phyloP scores from a whole-genome alignment of 2,888 invertebrate genomes.

The Apomyelois bistriatella region DNA sequence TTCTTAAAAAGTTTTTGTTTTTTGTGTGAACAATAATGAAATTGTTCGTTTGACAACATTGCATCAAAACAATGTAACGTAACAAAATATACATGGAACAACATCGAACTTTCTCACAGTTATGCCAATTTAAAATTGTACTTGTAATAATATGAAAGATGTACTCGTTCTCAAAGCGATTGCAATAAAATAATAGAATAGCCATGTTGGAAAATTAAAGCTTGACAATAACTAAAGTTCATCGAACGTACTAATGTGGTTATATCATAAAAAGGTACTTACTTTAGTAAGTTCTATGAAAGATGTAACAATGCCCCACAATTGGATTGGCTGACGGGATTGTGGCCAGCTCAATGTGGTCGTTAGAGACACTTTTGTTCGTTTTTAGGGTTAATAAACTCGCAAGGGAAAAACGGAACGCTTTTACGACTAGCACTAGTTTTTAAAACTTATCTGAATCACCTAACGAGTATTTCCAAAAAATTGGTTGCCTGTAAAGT shows the following conservation, averaged over 20 bases:
- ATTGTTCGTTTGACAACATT: neutral
- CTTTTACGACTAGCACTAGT: neutral
- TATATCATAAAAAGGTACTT: constrained; percentile 1
- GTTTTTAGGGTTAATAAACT: neutral
- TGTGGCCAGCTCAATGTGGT: constrained; percentile 5
- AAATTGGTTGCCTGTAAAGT: too few relatives aligned
- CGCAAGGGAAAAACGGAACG: neutral
- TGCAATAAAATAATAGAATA: neutral
- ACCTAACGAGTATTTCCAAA: too few relatives aligned
- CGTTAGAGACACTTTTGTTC: constrained; percentile 4
- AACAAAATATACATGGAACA: neutral
- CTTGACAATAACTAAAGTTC: constrained; percentile 1
- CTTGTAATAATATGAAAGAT: neutral
- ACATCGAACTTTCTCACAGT: neutral
- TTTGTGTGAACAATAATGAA: too few relatives aligned
- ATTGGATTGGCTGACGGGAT: constrained; percentile 6
- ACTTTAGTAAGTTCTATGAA: neutral
- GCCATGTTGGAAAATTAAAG: neutral
- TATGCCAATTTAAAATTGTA: neutral
- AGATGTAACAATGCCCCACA: constrained; percentile 1
- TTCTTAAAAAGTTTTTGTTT: too few relatives aligned
- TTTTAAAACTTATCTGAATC: neutral
- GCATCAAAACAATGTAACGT: neutral
- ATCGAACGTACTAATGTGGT: neutral
- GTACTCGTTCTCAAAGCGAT: neutral